phyloP scores from a whole-genome alignment of 2,888 invertebrate species.

The Clivina fossor region DNA sequence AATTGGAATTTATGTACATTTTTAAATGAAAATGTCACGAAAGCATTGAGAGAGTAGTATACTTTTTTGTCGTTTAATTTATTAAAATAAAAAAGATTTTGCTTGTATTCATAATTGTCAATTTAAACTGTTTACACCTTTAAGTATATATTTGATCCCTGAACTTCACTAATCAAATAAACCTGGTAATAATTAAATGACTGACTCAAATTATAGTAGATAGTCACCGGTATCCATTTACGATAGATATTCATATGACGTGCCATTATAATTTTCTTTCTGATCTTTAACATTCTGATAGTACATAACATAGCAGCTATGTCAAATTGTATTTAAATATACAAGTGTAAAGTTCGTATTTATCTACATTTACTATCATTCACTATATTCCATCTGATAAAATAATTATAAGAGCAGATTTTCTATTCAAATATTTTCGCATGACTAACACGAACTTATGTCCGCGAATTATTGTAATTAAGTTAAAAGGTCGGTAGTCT shows the following conservation, averaged over 20 bases:
- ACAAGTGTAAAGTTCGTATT: slow-evolving; percentile 23
- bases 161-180: slow-evolving; percentile 9
- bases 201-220: slow-evolving; percentile 12
- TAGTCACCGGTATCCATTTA: slow-evolving; percentile 9
- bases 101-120: no score
- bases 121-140: slow-evolving; percentile 10
- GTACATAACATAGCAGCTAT: slow-evolving; percentile 4
- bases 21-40: no score
- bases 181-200: slow-evolving; percentile 7
- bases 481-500: no score
- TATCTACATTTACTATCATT: slow-evolving; percentile 1
- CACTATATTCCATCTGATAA: slow-evolving; percentile 12
- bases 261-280: slow-evolving; percentile 6
- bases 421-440: no score
- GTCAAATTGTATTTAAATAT: no score
- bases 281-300: slow-evolving; percentile 21
- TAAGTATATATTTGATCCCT: slow-evolving; percentile 13
- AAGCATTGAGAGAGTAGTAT: no score
- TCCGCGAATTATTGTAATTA: no score
- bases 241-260: slow-evolving; percentile 13
- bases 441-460: no score
- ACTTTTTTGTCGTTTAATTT: no score
- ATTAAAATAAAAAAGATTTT: no score
- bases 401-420: no score
- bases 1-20: no score